Evolutionary conservation across 1,140 invertebrate genomes (phyloP).

Genomic region (Lepidurus couesii): DNA sequence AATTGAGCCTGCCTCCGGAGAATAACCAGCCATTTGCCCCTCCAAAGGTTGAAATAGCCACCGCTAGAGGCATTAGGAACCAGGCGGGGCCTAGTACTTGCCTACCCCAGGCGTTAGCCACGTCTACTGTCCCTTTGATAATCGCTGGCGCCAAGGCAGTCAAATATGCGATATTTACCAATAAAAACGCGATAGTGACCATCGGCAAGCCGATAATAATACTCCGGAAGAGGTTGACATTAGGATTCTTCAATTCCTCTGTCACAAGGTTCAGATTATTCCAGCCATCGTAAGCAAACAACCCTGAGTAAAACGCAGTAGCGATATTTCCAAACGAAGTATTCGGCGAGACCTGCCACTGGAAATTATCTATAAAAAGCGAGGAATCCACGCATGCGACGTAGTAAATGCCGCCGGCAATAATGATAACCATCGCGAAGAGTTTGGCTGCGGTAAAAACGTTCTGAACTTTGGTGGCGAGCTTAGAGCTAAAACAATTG

Average conservation of each 20-base stretch:
- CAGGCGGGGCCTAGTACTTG: constrained; percentile 53
- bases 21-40: constrained; percentile 69
- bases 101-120: constrained; percentile 59
- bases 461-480: constrained; percentile 48
- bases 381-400: constrained; percentile 36
- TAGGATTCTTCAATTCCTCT: constrained; percentile 61
- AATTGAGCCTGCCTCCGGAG: constrained; percentile 58
- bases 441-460: constrained; percentile 47
- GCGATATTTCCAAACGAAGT: constrained; percentile 45
- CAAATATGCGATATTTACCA: constrained; percentile 59
- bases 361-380: background rate
- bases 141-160: constrained; percentile 54
- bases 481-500: constrained; percentile 49
- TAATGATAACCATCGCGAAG: constrained; percentile 46
- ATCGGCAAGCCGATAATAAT: constrained; percentile 56
- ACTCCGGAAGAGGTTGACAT: constrained; percentile 56
- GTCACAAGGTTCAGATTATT: constrained; percentile 62
- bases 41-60: constrained; percentile 67
- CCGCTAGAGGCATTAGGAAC: constrained; percentile 63
- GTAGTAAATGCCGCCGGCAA: constrained; percentile 45
- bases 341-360: background rate
- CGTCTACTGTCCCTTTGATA: constrained; percentile 53
- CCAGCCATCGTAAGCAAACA: constrained; percentile 53
- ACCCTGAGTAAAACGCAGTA: constrained; percentile 51
- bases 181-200: constrained; percentile 55